phyloP scores from a whole-genome alignment of 2,797 vertebrate genomes.

The Eulemur rubriventer region DNA sequence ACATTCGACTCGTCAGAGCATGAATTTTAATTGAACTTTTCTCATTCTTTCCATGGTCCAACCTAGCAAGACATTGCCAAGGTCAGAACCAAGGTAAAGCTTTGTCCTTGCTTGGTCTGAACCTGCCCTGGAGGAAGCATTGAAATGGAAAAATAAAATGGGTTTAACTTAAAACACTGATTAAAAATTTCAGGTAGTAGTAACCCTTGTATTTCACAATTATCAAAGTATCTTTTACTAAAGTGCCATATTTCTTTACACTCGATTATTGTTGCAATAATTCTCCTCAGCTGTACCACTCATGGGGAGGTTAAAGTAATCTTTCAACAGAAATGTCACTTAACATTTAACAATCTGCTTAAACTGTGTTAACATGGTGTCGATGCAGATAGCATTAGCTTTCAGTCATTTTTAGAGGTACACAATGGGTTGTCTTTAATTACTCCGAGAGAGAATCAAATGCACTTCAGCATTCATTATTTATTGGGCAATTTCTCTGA shows the following conservation, averaged over 20 bases:
- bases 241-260: conserved; percentile 44
- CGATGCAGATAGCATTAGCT: conserved; percentile 4
- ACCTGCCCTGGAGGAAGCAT: conserved; percentile 88
- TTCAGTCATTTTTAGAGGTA: conserved; percentile 39
- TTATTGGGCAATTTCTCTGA: conserved; percentile 27
- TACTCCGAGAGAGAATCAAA: not conserved
- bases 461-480: not conserved
- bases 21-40: conserved; percentile 28
- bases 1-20: conserved; percentile 84
- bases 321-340: conserved; percentile 36
- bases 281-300: conserved; percentile 5
- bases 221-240: conserved; percentile 23
- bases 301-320: conserved; percentile 46
- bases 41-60: conserved; percentile 64
- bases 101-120: conserved; percentile 88
- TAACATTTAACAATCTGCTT: conserved; percentile 52
- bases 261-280: conserved; percentile 48
- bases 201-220: conserved; percentile 31
- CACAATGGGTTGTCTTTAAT: conserved; percentile 51
- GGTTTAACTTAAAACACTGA: not conserved
- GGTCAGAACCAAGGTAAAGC: conserved; percentile 87
- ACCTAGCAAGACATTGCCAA: conserved; percentile 29
- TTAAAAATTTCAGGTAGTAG: conserved; percentile 34
- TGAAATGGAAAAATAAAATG: conserved; percentile 74
- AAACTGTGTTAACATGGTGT: conserved; percentile 10